These are phyloP conservation scores for Osmerus eperlanus DNA, from an alignment of 2,113 vertebrate species.

Conservation along the genomic window DNA sequence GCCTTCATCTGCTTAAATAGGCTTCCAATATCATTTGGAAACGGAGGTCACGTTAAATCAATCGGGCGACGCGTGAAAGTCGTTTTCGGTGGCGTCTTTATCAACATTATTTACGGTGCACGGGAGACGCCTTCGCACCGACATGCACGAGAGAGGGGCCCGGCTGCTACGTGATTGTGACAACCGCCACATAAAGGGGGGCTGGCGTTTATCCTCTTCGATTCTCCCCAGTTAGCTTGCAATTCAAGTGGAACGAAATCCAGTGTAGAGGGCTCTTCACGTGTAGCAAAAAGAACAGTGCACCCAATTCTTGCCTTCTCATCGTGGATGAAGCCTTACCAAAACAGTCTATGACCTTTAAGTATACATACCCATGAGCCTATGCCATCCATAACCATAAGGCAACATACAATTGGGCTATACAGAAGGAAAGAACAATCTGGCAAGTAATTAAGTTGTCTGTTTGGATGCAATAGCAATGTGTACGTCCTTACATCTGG, in stretches of 20 bases:
- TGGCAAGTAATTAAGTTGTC: background rate
- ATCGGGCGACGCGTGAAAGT: constrained; percentile 94
- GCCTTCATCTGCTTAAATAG: constrained; percentile 99
- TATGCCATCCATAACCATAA: background rate
- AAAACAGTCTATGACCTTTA: too few relatives aligned
- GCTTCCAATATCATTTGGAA: constrained; percentile 96
- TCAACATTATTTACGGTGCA: constrained; percentile 92
- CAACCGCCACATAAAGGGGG: constrained; percentile 23
- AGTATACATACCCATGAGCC: too few relatives aligned
- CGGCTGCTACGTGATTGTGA: constrained; percentile 43
- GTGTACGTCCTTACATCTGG: too few relatives aligned
- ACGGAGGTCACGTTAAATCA: constrained; percentile 99
- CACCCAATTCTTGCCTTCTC: too few relatives aligned
- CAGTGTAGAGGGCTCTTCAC: background rate
- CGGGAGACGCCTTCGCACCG: constrained; percentile 44
- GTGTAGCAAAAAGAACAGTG: too few relatives aligned
- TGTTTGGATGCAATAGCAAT: too few relatives aligned
- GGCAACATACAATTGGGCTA: background rate
- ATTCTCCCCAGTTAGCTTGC: background rate
- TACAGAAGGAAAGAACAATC: background rate
- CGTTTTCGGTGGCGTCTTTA: constrained; percentile 90
- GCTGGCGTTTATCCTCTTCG: constrained; percentile 10
- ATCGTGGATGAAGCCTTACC: too few relatives aligned
- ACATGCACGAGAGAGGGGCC: constrained; percentile 30
- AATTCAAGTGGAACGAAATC: constrained; percentile 5